Conservation (phyloP, 2,113 vertebrate species). For the human region GRCh38 chr6:115943501-115944000, state of each 20-base stretch:
- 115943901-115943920: neutral
- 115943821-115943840: neutral
- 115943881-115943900: neutral
- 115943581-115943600: conserved; percentile 55
- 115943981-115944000: neutral
- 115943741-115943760: neutral
- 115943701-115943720: neutral
- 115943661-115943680: conserved; percentile 32
- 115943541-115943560: conserved; percentile 66
- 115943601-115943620: conserved; percentile 67
- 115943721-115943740: neutral
- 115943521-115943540: conserved; percentile 69
- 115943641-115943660: conserved; percentile 68
- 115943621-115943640: conserved; percentile 51
- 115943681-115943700: conserved; percentile 51
- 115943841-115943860: neutral
- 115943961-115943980: neutral
- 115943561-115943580: conserved; percentile 69
- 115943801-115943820: neutral
- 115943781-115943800: neutral
- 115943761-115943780: neutral
- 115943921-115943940: neutral
- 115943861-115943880: neutral
- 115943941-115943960: neutral
- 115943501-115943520: conserved; percentile 43